These are phyloP conservation scores for Pseudococcus longispinus DNA, from an alignment of 2,888 invertebrate genomes.

Conservation along the genomic window DNA sequence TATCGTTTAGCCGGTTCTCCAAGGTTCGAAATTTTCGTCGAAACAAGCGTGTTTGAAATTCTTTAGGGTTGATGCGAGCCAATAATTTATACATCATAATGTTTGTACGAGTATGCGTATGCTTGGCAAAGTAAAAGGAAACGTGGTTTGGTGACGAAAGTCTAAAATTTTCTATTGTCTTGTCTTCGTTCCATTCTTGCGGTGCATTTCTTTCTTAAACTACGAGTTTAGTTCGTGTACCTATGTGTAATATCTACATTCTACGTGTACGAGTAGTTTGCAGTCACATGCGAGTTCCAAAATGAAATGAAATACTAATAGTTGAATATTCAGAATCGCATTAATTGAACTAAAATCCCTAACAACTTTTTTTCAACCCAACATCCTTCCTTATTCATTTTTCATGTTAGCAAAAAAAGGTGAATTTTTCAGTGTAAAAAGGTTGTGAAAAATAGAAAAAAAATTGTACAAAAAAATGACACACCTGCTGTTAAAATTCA, in stretches of 20 bases:
- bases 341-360: no score
- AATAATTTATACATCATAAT: background rate
- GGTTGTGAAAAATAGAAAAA: no score
- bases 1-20: slow-evolving; percentile 17
- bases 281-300: no score
- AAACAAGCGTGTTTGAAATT: slow-evolving; percentile 30
- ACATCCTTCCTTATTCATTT: no score
- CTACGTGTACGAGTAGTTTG: background rate
- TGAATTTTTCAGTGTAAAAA: no score
- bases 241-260: background rate
- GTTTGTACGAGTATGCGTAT: background rate
- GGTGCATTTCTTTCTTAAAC: background rate
- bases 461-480: no score
- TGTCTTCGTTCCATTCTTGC: background rate
- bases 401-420: no score
- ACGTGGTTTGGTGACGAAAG: background rate
- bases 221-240: background rate
- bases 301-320: no score
- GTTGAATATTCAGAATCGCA: no score
- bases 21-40: slow-evolving; percentile 32
- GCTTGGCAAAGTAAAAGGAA: background rate
- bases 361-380: no score
- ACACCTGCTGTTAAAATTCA: no score
- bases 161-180: background rate
- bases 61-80: slow-evolving; percentile 27